Percentiles rank a stretch among this genome's conserved stretches.
These are phyloP conservation scores for Heliocidaris erythrogramma DNA, from an alignment of 35 echinoderm and acorn worm species.

Conservation along the genomic window DNA sequence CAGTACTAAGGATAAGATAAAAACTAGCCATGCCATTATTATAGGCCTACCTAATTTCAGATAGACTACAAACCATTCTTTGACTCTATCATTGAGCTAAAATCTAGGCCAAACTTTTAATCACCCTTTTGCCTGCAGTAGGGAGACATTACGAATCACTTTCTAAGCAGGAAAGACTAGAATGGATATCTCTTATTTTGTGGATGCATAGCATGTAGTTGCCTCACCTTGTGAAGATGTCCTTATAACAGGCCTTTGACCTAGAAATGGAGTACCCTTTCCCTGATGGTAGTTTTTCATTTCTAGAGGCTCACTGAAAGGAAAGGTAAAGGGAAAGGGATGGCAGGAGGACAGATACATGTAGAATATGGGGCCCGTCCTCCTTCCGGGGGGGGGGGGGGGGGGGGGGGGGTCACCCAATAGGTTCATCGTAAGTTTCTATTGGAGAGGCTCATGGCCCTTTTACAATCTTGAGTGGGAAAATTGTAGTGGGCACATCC, in stretches of 20 bases:
- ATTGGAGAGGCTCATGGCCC: too few relatives aligned
- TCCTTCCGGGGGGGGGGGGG: too few relatives aligned
- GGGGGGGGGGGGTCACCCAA: too few relatives aligned
- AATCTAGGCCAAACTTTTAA: not conserved
- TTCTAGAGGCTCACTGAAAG: not conserved
- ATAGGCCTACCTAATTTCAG: too few relatives aligned
- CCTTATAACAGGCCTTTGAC: not conserved
- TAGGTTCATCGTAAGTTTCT: too few relatives aligned
- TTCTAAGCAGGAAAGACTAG: not conserved
- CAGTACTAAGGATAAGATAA: too few relatives aligned
- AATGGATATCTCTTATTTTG: not conserved
- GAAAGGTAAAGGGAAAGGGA: not conserved
- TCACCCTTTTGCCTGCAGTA: not conserved
- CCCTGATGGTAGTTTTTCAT: not conserved
- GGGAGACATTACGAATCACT: not conserved
- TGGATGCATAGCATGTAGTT: not conserved
- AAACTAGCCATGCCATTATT: too few relatives aligned
- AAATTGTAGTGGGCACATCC: too few relatives aligned
- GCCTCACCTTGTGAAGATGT: not conserved
- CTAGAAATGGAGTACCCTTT: not conserved
- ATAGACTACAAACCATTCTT: not conserved
- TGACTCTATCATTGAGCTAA: not conserved
- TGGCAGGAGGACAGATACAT: not conserved
- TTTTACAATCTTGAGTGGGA: too few relatives aligned
- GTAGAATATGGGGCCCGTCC: too few relatives aligned